phyloP scores from a whole-genome alignment of 2,888 invertebrate species.

The Cepaea hortensis region DNA sequence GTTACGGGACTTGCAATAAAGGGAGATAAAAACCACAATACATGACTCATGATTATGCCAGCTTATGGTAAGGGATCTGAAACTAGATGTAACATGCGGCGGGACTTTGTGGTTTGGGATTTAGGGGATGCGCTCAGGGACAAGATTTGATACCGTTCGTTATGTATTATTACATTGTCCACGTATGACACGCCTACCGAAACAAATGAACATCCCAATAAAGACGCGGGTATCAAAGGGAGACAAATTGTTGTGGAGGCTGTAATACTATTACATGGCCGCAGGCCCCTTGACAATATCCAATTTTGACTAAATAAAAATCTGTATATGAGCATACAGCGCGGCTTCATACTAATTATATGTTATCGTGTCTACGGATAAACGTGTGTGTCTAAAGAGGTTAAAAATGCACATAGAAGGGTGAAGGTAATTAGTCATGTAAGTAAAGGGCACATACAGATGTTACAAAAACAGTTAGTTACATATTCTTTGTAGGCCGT shows the following conservation, averaged over 20 bases:
- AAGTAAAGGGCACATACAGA: too few species aligned
- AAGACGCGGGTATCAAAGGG: not conserved
- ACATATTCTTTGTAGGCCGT: too few species aligned
- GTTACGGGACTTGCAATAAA: not conserved
- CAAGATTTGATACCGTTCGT: constrained; percentile 7
- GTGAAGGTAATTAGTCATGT: too few species aligned
- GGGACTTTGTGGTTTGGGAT: not conserved
- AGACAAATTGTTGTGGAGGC: not conserved
- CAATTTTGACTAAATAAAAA: too few species aligned
- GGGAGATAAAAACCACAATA: not conserved
- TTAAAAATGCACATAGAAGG: too few species aligned
- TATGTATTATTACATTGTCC: not conserved
- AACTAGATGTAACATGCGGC: not conserved
- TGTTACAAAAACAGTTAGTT: too few species aligned
- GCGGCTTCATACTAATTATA: too few species aligned
- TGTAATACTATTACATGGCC: not conserved
- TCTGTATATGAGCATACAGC: too few species aligned
- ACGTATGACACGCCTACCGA: not conserved
- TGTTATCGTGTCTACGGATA: too few species aligned
- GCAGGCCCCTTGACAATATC: too few species aligned
- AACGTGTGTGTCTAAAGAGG: too few species aligned
- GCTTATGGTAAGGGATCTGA: not conserved
- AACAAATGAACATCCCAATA: not conserved
- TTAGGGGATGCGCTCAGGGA: not conserved
- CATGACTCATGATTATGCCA: not conserved